These are phyloP conservation scores for Hemitrygon akajei DNA, from an alignment of 2,797 vertebrate genomes.

Conservation along the genomic window DNA sequence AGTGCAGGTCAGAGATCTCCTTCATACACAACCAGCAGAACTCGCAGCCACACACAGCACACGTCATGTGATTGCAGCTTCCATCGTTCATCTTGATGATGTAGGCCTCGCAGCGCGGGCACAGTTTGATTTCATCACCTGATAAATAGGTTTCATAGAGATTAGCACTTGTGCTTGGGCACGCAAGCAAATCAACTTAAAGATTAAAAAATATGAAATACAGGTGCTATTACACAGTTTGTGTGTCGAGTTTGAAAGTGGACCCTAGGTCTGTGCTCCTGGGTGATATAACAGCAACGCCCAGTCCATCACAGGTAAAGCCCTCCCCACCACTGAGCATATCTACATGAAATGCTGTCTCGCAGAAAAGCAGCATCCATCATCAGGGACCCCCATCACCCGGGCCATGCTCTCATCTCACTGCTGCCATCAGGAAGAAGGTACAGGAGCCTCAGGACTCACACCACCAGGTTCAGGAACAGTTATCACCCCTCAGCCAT, in stretches of 20 bases:
- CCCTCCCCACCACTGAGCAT: too few species aligned
- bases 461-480: too few species aligned
- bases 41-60: constrained; percentile 93
- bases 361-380: too few species aligned
- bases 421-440: too few species aligned
- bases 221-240: neutral
- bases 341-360: too few species aligned
- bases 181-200: neutral
- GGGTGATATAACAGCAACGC: too few species aligned
- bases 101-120: constrained; percentile 90
- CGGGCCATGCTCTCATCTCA: too few species aligned
- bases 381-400: too few species aligned
- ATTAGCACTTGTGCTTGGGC: neutral
- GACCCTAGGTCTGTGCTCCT: neutral
- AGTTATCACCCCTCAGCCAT: too few species aligned
- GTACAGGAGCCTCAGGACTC: too few species aligned
- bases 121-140: constrained; percentile 97
- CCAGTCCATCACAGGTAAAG: too few species aligned
- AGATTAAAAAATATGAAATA: neutral
- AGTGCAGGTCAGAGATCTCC: constrained; percentile 98
- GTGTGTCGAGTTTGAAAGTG: neutral
- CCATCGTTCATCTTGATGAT: constrained; percentile 99
- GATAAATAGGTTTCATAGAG: neutral
- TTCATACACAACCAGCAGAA: constrained; percentile 99
- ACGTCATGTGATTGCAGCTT: constrained; percentile 99